Evolutionary conservation across 2,113 vertebrate species (phyloP).

Genomic region (Burhinus oedicnemus): DNA sequence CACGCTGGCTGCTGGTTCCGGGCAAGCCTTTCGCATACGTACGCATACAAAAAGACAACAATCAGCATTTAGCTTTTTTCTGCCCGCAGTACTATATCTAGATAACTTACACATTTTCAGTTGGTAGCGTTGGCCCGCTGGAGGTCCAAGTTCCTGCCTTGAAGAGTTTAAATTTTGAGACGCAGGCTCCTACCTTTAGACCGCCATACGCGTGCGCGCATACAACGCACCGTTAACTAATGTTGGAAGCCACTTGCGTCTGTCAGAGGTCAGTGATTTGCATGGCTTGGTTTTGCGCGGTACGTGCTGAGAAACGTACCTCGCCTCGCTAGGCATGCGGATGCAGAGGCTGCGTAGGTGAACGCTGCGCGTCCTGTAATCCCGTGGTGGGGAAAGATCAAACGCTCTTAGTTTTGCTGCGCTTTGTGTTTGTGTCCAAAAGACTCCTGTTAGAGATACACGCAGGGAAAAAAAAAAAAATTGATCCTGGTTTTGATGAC

Average conservation of each 20-base stretch:
- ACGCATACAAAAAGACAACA: neutral
- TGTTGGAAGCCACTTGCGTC: neutral
- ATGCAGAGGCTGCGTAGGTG: neutral
- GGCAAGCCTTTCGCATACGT: neutral
- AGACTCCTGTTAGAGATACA: neutral
- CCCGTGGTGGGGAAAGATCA: neutral
- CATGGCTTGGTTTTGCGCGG: neutral
- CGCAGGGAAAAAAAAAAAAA: neutral
- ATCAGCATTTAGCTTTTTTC: neutral
- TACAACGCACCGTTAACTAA: neutral
- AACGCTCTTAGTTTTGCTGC: neutral
- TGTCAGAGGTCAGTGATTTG: constrained; percentile 11
- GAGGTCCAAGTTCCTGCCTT: neutral
- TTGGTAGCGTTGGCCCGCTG: neutral
- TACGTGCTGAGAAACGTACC: neutral
- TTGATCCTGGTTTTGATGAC: constrained; percentile 29
- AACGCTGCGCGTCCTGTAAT: neutral
- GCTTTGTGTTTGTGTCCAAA: constrained; percentile 1
- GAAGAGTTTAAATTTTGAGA: neutral
- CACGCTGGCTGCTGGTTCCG: neutral
- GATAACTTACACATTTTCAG: neutral
- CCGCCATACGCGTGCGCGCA: neutral
- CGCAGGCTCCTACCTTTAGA: neutral
- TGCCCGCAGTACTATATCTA: fast-evolving
- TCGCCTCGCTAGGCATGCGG: neutral